Conservation (phyloP, 2,113 vertebrate species). For the Tragulus kanchil region DNA sequence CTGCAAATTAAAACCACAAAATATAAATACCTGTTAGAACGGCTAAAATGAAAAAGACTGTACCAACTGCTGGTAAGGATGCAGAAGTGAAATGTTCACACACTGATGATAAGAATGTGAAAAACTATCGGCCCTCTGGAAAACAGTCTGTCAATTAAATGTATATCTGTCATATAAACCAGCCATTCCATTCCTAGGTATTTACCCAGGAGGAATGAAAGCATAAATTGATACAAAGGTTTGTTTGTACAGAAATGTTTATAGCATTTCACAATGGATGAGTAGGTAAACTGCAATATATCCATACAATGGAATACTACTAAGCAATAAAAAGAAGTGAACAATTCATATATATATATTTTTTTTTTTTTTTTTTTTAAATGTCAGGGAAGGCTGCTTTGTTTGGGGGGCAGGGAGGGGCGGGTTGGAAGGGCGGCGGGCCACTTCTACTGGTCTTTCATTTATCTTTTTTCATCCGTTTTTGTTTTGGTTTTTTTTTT, state of each 20-base stretch:
- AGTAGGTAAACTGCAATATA: background rate
- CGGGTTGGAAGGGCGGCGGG: too few species aligned
- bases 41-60: slow-evolving; percentile 18
- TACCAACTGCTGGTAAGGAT: background rate
- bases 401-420: too few species aligned
- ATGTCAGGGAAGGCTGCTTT: too few species aligned
- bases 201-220: background rate
- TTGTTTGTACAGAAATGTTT: background rate
- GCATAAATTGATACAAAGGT: background rate
- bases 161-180: background rate
- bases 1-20: slow-evolving; percentile 23
- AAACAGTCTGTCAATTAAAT: slow-evolving; percentile 11
- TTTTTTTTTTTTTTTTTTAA: too few species aligned
- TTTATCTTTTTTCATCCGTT: too few species aligned
- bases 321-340: slow-evolving; percentile 2
- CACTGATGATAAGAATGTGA: background rate
- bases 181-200: background rate
- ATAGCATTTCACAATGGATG: background rate
- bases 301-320: background rate
- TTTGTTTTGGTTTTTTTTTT: too few species aligned
- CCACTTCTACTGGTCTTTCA: too few species aligned
- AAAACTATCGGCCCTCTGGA: background rate
- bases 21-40: background rate
- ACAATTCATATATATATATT: background rate
- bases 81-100: background rate